phyloP scores from a whole-genome alignment of 2,113 vertebrate genomes.

The Ciconia boyciana region DNA sequence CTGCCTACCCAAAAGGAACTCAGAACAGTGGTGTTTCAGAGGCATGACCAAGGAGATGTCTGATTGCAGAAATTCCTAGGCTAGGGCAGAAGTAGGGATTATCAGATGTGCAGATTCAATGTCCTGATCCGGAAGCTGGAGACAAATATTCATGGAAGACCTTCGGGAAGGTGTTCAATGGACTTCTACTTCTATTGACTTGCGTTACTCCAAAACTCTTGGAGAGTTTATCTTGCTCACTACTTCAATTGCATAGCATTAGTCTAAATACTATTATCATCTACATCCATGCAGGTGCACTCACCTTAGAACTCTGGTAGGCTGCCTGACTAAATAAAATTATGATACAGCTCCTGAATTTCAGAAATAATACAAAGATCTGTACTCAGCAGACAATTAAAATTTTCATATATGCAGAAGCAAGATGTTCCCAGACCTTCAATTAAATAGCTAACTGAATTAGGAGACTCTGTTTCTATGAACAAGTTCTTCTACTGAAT shows the following conservation, averaged over 20 bases:
- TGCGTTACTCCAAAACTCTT: neutral
- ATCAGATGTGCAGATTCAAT: neutral
- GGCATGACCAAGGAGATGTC: neutral
- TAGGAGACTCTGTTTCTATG: neutral
- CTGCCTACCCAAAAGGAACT: neutral
- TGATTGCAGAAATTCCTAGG: neutral
- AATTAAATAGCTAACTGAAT: conserved; percentile 6
- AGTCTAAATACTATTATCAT: neutral
- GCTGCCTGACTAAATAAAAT: neutral
- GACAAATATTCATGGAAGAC: neutral
- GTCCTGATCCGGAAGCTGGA: neutral
- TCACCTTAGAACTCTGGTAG: neutral
- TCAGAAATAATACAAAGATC: neutral
- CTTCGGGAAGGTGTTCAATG: neutral
- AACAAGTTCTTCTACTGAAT: conserved; percentile 39
- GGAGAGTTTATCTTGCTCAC: neutral
- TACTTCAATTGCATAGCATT: neutral
- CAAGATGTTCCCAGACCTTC: neutral
- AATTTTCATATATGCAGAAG: conserved; percentile 35
- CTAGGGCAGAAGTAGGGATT: neutral
- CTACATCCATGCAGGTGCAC: neutral
- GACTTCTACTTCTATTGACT: neutral
- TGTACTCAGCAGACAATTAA: conserved; percentile 6
- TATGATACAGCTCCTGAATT: neutral
- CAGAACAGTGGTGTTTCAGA: neutral